Conservation (phyloP, 1,140 invertebrate species). For the Zophobas morio region DNA sequence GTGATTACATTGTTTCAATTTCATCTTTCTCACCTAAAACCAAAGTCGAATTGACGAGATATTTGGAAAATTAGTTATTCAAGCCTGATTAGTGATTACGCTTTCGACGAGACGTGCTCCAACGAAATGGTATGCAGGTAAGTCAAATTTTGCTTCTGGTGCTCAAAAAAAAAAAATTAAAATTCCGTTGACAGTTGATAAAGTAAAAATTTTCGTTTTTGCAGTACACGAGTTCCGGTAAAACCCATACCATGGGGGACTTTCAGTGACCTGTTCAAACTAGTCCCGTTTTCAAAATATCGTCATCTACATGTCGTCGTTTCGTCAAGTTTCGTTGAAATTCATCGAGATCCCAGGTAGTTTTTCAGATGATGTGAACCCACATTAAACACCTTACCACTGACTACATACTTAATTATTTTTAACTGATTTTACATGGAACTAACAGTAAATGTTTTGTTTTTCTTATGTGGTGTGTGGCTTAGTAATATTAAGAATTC, state of each 20-base stretch:
- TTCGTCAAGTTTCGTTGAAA: too few relatives aligned
- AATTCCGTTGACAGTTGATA: not conserved
- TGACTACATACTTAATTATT: too few relatives aligned
- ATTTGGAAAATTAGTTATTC: constrained; percentile 87
- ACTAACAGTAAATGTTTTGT: not conserved
- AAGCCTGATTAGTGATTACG: constrained; percentile 86
- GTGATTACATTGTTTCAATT: too few relatives aligned
- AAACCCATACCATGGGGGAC: too few relatives aligned
- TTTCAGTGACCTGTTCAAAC: too few relatives aligned
- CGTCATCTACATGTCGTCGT: too few relatives aligned
- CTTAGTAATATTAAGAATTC: constrained; percentile 21
- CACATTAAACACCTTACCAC: too few relatives aligned
- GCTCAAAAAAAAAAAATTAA: constrained; percentile 80
- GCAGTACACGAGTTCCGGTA: too few relatives aligned
- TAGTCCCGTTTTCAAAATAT: too few relatives aligned
- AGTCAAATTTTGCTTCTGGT: constrained; percentile 85
- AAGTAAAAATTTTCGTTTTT: constrained; percentile 49
- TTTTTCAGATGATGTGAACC: too few relatives aligned
- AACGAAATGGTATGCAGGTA: constrained; percentile 87
- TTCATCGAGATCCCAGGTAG: too few relatives aligned
- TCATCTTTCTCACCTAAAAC: constrained; percentile 84
- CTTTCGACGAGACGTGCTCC: constrained; percentile 84
- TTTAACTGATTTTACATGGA: too few relatives aligned
- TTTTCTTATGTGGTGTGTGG: constrained; percentile 26
- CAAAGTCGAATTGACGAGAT: constrained; percentile 89